A percentile compares a stretch with the other conserved stretches of the same genome.
Conservation (phyloP, 2,888 invertebrate genomes). For the Ennomos quercinarius region DNA sequence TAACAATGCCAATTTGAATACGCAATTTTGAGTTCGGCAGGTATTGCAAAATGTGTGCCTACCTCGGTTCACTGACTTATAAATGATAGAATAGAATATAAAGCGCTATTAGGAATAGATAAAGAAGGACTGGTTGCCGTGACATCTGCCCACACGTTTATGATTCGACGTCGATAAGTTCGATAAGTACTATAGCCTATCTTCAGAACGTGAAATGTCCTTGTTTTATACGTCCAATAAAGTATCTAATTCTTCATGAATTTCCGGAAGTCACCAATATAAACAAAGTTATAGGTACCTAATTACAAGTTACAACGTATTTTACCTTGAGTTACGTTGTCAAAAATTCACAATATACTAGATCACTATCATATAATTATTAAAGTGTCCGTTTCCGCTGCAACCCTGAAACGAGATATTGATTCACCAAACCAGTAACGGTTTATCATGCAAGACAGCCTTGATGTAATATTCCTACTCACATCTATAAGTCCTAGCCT, state of each 20-base stretch:
- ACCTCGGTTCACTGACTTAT: conserved; percentile 3
- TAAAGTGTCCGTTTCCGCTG: conserved; percentile 22
- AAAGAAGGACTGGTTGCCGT: conserved; percentile 16
- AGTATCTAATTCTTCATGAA: neutral
- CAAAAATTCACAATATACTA: conserved; percentile 12
- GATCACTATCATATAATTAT: conserved; percentile 22
- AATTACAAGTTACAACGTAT: neutral
- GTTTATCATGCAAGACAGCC: conserved; percentile 39
- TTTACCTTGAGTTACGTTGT: conserved; percentile 7
- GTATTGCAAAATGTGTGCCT: conserved; percentile 14
- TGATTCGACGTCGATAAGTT: conserved; percentile 1
- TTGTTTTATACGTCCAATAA: too few species aligned
- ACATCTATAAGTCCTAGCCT: conserved; percentile 33
- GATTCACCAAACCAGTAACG: conserved; percentile 43
- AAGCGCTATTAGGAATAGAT: conserved; percentile 5
- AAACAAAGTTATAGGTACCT: neutral
- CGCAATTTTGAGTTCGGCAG: conserved; percentile 16
- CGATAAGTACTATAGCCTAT: too few species aligned
- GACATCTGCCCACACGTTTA: conserved; percentile 25
- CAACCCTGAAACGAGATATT: conserved; percentile 39
- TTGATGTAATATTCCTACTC: conserved; percentile 43
- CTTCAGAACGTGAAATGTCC: too few species aligned
- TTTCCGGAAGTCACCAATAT: conserved; percentile 12
- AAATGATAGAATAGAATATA: conserved; percentile 11
- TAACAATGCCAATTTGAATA: conserved; percentile 33